Base-by-base conservation (phyloP, 2,888 invertebrate genomes). In the Diarsia brunnea region DNA sequence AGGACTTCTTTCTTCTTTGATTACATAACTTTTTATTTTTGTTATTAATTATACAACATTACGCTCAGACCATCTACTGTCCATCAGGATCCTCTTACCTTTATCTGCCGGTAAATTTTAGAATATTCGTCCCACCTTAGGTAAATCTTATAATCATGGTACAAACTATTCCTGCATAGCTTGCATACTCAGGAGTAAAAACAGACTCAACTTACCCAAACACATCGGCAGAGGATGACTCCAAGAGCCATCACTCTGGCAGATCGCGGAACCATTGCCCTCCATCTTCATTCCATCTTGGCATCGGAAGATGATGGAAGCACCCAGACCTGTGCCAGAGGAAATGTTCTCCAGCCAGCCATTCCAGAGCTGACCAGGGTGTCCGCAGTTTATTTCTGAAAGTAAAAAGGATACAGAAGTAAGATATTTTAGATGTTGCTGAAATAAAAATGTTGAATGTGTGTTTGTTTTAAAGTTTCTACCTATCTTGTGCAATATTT, bases 331-430 rank as follows among this genome's bases (percentile, higher is more conserved):
- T 7, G 99, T 99, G 45, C 99, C 99, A 51, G 97, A 97, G 87
- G 98, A 98, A 78, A 98, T 98, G 92, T 98, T 98, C 95, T 99
- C 99, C 89, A 98, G 97, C 98, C 99, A 99, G 7, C 99, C 99
- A 92, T 99, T 99, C 97, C 98, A 99, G 14, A 99, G 97, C 67
- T 98, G 97, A 4, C 99, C 99, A 0, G 99, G 99, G 89, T 98
- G 98, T 0, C 99, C 99, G 95, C 99, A 99, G 96, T 99, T 99
- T 90, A 99, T 99, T 97, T 99, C 99, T 99, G 96, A 38, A 47
- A 66, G 24, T 24, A 1, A 63, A 47, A 12, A 4, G 14, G 8
- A 16, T n/a, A 19, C 19, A 47, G 14, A 5, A 27, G 21, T 82
- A 31, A 82, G 58, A 10, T 1, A 21, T 55, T 77, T 21, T 63